A percentile compares a stretch with the other conserved stretches of the same genome.
These are phyloP conservation scores for Neopelma chrysocephalum DNA, from an alignment of 2,797 vertebrate species.

Conservation along the genomic window DNA sequence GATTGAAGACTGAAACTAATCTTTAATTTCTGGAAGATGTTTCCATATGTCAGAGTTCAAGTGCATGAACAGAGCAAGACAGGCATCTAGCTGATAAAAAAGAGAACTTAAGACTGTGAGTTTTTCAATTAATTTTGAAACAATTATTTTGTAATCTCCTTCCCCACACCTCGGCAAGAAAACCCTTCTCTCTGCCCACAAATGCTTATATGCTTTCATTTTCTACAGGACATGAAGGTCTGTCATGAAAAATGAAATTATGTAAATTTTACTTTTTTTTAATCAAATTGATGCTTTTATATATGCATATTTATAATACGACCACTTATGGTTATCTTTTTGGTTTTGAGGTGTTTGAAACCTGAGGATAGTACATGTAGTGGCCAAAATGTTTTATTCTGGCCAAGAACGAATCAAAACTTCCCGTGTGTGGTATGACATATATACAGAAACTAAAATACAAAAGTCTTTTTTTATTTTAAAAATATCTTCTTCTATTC, in stretches of 20 bases:
- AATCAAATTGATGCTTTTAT: neutral
- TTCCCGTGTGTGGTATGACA: neutral
- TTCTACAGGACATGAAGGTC: neutral
- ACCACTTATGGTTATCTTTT: neutral
- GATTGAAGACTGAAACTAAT: neutral
- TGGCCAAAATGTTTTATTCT: neutral
- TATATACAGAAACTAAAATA: neutral
- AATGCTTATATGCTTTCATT: neutral
- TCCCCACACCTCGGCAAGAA: neutral
- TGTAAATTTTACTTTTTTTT: neutral
- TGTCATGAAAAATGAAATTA: neutral
- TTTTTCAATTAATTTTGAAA: neutral
- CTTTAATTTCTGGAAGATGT: neutral
- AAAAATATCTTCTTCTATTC: neutral
- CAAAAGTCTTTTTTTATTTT: neutral
- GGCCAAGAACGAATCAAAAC: neutral
- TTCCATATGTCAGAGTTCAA: neutral
- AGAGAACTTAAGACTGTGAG: neutral
- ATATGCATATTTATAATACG: neutral
- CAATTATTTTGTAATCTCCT: neutral
- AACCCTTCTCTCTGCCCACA: neutral
- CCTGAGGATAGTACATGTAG: neutral
- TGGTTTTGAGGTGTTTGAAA: neutral
- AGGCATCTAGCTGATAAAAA: neutral
- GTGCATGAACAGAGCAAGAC: neutral